Conservation (phyloP, 2,797 vertebrate species). For the Geotrypetes seraphini region DNA sequence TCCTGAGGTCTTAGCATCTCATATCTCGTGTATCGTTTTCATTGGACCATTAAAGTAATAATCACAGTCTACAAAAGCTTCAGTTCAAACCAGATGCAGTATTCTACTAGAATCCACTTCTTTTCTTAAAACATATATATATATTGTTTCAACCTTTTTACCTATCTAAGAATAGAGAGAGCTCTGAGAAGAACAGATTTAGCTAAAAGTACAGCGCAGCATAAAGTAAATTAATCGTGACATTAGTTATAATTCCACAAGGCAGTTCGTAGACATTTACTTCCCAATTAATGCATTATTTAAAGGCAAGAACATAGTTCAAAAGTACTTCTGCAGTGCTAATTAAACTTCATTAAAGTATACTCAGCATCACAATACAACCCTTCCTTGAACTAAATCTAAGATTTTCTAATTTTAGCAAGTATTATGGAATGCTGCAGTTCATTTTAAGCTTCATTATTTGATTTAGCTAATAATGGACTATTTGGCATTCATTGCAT, state of each 20-base stretch:
- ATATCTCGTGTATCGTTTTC: too few species aligned
- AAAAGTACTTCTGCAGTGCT: conserved; percentile 1
- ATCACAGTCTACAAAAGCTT: too few species aligned
- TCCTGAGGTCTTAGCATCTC: too few species aligned
- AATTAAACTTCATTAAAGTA: background rate
- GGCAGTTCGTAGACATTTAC: background rate
- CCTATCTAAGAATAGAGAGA: background rate
- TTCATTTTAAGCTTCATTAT: too few species aligned
- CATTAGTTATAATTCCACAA: background rate
- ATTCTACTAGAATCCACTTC: too few species aligned
- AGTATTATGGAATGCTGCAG: too few species aligned
- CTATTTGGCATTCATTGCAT: too few species aligned
- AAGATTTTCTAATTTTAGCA: background rate
- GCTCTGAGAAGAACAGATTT: background rate
- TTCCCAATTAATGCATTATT: background rate
- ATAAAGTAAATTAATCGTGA: background rate
- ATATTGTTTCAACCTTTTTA: too few species aligned
- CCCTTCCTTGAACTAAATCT: background rate
- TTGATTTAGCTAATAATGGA: too few species aligned
- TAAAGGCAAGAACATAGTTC: background rate
- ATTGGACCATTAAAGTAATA: too few species aligned
- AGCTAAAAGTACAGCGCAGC: background rate
- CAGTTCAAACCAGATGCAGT: too few species aligned
- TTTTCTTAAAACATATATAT: too few species aligned
- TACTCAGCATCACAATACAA: background rate